A percentile compares a stretch with the other conserved stretches of the same genome.
phyloP scores from a whole-genome alignment of 1,140 invertebrate genomes.

The Drosophila equinoxialis region DNA sequence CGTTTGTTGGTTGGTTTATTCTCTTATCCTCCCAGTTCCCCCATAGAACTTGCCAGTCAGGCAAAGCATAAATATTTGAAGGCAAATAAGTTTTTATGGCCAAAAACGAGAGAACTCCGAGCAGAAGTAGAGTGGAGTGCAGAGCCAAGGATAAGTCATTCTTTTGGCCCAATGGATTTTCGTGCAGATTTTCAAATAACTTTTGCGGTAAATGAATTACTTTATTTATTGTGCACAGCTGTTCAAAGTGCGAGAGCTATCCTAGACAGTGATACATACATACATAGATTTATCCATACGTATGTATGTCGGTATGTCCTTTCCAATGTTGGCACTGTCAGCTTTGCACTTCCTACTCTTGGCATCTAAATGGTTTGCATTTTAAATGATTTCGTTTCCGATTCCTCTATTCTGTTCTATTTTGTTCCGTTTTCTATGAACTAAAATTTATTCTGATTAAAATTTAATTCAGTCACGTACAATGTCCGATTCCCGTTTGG shows the following conservation, averaged over 20 bases:
- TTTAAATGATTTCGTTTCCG: slow-evolving; percentile 47
- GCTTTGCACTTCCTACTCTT: slow-evolving; percentile 38
- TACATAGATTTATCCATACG: too few species aligned
- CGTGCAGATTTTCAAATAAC: slow-evolving; percentile 76
- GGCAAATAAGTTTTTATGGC: slow-evolving; percentile 77
- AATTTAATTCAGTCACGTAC: slow-evolving; percentile 82
- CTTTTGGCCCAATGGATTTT: slow-evolving; percentile 46
- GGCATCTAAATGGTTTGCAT: slow-evolving; percentile 60
- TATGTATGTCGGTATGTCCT: slow-evolving; percentile 37
- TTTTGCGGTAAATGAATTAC: slow-evolving; percentile 79
- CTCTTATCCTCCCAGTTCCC: too few species aligned
- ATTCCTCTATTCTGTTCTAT: neutral
- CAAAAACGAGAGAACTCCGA: slow-evolving; percentile 57
- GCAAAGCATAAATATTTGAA: slow-evolving; percentile 72
- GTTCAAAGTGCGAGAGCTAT: slow-evolving; percentile 32
- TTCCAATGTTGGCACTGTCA: slow-evolving; percentile 32
- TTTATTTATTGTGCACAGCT: slow-evolving; percentile 77
- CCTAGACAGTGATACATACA: slow-evolving; percentile 35
- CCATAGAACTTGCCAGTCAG: slow-evolving; percentile 16
- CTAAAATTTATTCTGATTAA: slow-evolving; percentile 77
- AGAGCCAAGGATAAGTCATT: slow-evolving; percentile 39
- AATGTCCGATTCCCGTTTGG: slow-evolving; percentile 35
- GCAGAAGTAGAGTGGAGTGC: slow-evolving; percentile 20
- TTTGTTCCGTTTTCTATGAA: neutral
- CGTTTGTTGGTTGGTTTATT: too few species aligned